phyloP scores from a whole-genome alignment of 2,113 vertebrate genomes.

The Mesembrinibis cayennensis region DNA sequence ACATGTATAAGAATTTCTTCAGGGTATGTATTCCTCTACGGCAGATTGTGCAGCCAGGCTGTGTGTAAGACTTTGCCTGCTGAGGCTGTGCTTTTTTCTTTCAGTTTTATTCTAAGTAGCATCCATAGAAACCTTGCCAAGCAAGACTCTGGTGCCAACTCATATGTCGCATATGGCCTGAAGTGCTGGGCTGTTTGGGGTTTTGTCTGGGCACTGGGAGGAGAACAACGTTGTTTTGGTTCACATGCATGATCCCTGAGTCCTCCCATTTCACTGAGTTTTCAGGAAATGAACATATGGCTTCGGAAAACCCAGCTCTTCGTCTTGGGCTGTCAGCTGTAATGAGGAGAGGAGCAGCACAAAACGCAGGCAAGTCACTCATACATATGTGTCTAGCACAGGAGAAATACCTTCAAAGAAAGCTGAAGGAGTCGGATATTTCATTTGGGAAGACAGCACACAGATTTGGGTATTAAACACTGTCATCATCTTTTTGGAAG shows the following conservation, averaged over 20 bases:
- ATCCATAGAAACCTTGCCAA: conserved; percentile 7
- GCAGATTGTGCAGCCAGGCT: conserved; percentile 11
- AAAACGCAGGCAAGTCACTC: background rate
- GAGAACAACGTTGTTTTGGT: background rate
- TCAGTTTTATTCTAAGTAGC: background rate
- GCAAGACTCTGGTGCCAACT: background rate
- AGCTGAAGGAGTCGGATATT: background rate
- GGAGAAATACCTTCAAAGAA: background rate
- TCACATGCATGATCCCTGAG: rapidly evolving
- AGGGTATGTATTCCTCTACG: background rate
- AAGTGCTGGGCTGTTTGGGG: background rate
- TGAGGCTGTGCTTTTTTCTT: background rate
- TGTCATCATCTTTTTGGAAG: background rate
- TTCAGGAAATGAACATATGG: conserved; percentile 23
- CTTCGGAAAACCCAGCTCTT: background rate
- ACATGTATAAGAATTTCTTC: background rate
- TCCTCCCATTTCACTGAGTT: background rate
- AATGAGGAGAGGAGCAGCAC: background rate
- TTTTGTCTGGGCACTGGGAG: background rate
- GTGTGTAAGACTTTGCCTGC: background rate
- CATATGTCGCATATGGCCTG: background rate
- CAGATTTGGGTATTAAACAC: background rate
- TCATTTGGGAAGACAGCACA: background rate
- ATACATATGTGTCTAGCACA: background rate
- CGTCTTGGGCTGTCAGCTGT: background rate